Evolutionary conservation across 2,797 vertebrate genomes (phyloP).

Genomic region (Myioborus miniatus): DNA sequence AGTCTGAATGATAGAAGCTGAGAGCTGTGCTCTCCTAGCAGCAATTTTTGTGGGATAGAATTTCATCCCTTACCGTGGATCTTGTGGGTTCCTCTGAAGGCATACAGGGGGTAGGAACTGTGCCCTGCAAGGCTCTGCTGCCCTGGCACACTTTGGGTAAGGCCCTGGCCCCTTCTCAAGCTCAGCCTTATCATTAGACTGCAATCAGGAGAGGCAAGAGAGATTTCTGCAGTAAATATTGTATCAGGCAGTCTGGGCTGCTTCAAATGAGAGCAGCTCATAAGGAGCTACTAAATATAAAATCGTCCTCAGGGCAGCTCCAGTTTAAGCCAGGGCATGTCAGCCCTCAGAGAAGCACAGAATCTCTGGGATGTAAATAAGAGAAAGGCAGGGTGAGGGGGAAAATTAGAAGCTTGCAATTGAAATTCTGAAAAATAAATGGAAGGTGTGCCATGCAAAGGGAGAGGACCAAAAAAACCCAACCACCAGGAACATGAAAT

Average conservation of each 20-base stretch:
- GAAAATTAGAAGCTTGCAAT: not conserved
- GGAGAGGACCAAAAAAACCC: not conserved
- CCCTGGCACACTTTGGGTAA: not conserved
- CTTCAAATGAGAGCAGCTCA: conserved; percentile 33
- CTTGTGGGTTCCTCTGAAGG: not conserved
- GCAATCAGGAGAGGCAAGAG: not conserved
- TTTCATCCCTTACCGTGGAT: not conserved
- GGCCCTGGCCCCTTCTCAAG: not conserved
- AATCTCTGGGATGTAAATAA: not conserved
- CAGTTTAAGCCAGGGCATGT: conserved; percentile 40
- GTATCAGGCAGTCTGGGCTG: not conserved
- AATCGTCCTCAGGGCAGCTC: conserved; percentile 41
- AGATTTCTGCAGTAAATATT: conserved; percentile 13
- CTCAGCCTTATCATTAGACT: not conserved
- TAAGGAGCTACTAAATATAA: conserved; percentile 62
- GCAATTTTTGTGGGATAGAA: not conserved
- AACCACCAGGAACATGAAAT: not conserved
- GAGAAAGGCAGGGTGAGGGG: not conserved
- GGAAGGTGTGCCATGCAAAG: not conserved
- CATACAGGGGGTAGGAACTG: not conserved
- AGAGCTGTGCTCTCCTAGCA: not conserved
- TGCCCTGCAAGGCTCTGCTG: not conserved
- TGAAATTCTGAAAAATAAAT: not conserved
- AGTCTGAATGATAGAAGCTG: not conserved
- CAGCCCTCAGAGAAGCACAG: not conserved